phyloP scores from a whole-genome alignment of 1,140 invertebrate species.

The Ditylenchus dipsaci region DNA sequence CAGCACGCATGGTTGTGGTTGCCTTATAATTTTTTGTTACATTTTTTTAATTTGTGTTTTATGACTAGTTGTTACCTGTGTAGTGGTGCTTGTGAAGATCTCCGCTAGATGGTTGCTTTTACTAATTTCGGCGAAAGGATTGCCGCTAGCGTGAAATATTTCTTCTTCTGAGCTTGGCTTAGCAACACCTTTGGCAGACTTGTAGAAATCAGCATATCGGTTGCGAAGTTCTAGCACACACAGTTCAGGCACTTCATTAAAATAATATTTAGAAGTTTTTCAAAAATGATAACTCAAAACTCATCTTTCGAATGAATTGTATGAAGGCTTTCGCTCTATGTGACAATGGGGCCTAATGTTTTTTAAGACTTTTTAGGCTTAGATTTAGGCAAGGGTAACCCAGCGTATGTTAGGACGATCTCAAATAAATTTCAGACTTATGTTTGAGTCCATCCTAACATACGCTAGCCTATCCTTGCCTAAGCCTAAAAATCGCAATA shows the following conservation, averaged over 20 bases:
- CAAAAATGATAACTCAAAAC: not conserved
- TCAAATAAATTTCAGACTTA: too few relatives aligned
- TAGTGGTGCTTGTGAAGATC: constrained; percentile 18
- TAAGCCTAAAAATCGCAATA: too few relatives aligned
- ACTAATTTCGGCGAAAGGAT: constrained; percentile 21
- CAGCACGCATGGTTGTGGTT: constrained; percentile 37
- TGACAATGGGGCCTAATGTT: too few relatives aligned
- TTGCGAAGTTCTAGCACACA: constrained; percentile 36
- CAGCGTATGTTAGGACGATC: too few relatives aligned
- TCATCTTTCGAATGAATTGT: not conserved
- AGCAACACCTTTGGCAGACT: not conserved
- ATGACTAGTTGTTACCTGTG: constrained; percentile 16
- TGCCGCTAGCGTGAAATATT: constrained; percentile 37
- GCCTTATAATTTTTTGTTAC: not conserved
- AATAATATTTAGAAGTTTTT: constrained; percentile 3
- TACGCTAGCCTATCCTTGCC: too few relatives aligned
- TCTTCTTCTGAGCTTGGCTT: constrained; percentile 26
- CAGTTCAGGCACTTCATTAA: constrained; percentile 33
- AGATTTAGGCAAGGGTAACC: too few relatives aligned
- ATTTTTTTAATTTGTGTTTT: constrained; percentile 7
- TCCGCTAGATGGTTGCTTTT: not conserved
- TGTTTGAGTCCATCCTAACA: too few relatives aligned
- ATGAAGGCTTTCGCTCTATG: not conserved
- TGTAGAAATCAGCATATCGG: constrained; percentile 37
- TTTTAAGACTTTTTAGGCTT: too few relatives aligned